These are phyloP conservation scores for Gymnopithys bicolor DNA, from an alignment of 2,797 vertebrate species.

Conservation along the genomic window DNA sequence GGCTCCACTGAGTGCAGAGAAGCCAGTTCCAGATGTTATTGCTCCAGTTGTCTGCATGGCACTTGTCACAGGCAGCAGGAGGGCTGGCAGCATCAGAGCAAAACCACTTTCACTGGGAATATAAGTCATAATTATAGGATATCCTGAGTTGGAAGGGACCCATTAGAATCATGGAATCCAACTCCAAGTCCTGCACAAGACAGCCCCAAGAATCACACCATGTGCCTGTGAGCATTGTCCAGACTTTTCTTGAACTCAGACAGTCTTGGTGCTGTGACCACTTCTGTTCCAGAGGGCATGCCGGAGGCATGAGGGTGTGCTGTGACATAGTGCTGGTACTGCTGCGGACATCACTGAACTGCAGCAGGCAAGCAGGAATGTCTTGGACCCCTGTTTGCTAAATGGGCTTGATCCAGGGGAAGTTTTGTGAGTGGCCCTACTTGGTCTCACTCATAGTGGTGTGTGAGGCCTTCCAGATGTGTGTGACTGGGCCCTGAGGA, in stretches of 20 bases:
- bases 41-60: rapidly evolving
- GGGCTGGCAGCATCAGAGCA: background rate
- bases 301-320: background rate
- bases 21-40: background rate
- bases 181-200: background rate
- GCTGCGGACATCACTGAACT: background rate
- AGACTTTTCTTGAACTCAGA: background rate
- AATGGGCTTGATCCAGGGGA: background rate
- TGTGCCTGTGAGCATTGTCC: background rate
- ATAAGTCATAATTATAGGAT: background rate
- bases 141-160: background rate
- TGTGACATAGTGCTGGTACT: background rate
- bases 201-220: background rate
- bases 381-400: background rate
- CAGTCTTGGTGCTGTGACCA: background rate
- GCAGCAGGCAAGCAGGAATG: rapidly evolving
- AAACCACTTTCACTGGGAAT: background rate
- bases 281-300: rapidly evolving
- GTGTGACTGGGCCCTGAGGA: background rate
- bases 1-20: no score
- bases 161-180: background rate
- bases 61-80: background rate
- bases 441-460: background rate
- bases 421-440: background rate
- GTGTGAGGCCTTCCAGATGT: background rate